These are phyloP conservation scores for Drosophila prostipennis DNA, from an alignment of 2,888 invertebrate species.

Conservation along the genomic window DNA sequence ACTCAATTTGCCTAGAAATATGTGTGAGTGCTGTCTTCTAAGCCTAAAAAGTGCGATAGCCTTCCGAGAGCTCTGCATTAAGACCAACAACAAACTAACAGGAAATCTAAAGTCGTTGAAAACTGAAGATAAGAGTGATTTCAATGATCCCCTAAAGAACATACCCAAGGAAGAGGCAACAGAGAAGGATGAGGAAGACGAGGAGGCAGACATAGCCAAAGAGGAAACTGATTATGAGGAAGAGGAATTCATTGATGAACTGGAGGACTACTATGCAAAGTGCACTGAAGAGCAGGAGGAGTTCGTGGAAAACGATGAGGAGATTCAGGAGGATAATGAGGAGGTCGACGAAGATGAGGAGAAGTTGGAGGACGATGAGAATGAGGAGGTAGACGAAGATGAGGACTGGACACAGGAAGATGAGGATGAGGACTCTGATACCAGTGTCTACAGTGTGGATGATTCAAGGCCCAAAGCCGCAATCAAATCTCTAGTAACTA, in stretches of 20 bases:
- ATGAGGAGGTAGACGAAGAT: neutral
- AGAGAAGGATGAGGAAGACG: neutral
- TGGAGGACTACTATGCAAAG: neutral
- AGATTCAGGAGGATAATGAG: neutral
- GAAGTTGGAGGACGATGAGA: neutral
- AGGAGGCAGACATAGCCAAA: neutral
- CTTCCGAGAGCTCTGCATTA: constrained; percentile 44
- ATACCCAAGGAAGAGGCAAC: neutral
- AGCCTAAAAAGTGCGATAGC: constrained; percentile 35
- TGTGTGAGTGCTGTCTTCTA: constrained; percentile 39
- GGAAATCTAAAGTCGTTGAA: neutral
- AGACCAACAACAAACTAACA: constrained; percentile 7
- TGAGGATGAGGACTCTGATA: neutral
- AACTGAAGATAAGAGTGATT: neutral
- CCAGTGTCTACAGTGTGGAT: neutral
- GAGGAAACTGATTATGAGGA: neutral
- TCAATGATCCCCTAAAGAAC: neutral
- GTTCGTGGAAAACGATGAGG: neutral
- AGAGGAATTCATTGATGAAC: neutral
- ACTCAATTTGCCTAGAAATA: constrained; percentile 17
- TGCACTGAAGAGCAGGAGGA: neutral
- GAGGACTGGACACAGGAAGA: neutral
- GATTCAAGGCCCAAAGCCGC: too few relatives aligned
- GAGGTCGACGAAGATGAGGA: neutral
- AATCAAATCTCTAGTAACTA: neutral